These are phyloP conservation scores for Orgyia antiqua DNA, from an alignment of 2,888 invertebrate species.

Conservation along the genomic window DNA sequence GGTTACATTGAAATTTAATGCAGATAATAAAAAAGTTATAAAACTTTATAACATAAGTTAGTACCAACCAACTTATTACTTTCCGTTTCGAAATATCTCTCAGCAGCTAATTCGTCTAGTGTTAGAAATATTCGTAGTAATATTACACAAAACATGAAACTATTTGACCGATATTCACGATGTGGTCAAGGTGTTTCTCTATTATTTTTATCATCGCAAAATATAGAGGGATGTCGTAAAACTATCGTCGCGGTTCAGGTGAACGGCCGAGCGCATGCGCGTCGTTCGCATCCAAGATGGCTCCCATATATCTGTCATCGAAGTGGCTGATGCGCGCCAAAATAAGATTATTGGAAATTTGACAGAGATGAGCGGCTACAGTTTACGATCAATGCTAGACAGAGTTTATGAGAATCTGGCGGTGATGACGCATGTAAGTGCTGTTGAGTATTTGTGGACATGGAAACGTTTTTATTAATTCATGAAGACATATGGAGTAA, in stretches of 20 bases:
- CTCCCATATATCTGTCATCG: slow-evolving; percentile 71
- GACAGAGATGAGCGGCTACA: slow-evolving; percentile 61
- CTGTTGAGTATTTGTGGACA: slow-evolving; percentile 54
- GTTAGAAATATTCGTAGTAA: neutral
- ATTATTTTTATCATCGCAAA: slow-evolving; percentile 65
- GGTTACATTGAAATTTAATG: too few relatives aligned
- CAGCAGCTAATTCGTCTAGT: neutral
- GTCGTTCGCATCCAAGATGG: slow-evolving; percentile 57
- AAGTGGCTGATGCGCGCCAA: slow-evolving; percentile 73
- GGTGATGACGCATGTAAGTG: slow-evolving; percentile 67
- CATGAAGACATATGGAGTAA: too few relatives aligned
- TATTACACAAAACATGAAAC: slow-evolving; percentile 17
- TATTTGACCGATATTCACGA: slow-evolving; percentile 36
- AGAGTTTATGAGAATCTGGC: slow-evolving; percentile 44
- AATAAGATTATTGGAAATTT: slow-evolving; percentile 76
- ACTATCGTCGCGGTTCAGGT: slow-evolving; percentile 67
- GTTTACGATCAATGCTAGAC: slow-evolving; percentile 63
- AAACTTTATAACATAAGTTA: too few relatives aligned
- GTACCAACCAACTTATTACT: too few relatives aligned
- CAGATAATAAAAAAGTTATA: too few relatives aligned
- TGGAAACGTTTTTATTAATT: slow-evolving; percentile 14
- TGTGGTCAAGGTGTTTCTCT: slow-evolving; percentile 57
- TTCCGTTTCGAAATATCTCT: neutral
- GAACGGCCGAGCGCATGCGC: slow-evolving; percentile 63
- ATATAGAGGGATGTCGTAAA: slow-evolving; percentile 61